Conservation (phyloP, 1,140 invertebrate genomes). For the Grapholita molesta region DNA sequence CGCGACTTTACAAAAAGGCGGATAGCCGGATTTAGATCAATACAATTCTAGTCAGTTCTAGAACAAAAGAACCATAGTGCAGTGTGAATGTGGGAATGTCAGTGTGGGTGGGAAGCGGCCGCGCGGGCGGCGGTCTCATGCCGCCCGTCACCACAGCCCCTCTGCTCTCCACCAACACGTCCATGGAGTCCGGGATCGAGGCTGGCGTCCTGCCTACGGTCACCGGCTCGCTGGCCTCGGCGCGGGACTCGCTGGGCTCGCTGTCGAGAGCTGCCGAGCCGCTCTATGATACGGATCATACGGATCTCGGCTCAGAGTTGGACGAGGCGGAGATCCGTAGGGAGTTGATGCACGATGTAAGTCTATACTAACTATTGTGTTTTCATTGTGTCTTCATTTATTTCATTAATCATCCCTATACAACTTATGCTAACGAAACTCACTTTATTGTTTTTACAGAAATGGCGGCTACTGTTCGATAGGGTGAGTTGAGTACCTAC, state of each 20-base stretch:
- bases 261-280: slow-evolving; percentile 81
- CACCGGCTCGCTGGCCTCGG: slow-evolving; percentile 81
- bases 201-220: slow-evolving; percentile 82
- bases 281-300: slow-evolving; percentile 86
- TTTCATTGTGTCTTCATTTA: too few species aligned
- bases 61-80: slow-evolving; percentile 15
- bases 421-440: too few species aligned
- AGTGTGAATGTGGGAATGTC: slow-evolving; percentile 71
- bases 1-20: background rate
- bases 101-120: slow-evolving; percentile 68
- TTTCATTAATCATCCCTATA: too few species aligned
- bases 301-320: slow-evolving; percentile 85
- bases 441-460: slow-evolving; percentile 80
- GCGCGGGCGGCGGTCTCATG: slow-evolving; percentile 47
- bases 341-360: slow-evolving; percentile 86
- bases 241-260: slow-evolving; percentile 79
- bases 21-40: background rate
- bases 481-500: slow-evolving; percentile 84
- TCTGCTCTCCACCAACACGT: slow-evolving; percentile 71
- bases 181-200: slow-evolving; percentile 78
- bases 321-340: slow-evolving; percentile 87
- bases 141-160: slow-evolving; percentile 55
- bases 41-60: background rate
- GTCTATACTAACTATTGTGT: too few species aligned
- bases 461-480: slow-evolving; percentile 92